Evolutionary conservation across 2,888 invertebrate genomes (phyloP).

Genomic region (Cryptocheilus praepositus): DNA sequence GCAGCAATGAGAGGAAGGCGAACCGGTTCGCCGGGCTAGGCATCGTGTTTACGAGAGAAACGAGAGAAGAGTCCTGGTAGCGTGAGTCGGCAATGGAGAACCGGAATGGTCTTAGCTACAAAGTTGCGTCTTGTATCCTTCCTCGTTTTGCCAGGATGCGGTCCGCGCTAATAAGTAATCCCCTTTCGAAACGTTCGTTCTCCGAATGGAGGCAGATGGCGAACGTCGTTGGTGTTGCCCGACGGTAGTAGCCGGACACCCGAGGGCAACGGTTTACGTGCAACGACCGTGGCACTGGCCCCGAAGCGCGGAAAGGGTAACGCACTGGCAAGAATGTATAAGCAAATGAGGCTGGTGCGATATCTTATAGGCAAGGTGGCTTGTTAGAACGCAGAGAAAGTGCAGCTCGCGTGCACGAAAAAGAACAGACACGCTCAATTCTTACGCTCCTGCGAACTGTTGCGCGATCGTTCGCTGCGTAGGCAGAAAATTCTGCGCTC

Average conservation of each 20-base stretch:
- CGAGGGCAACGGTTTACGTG: constrained; percentile 5
- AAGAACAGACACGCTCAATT: neutral
- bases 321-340: constrained; percentile 13
- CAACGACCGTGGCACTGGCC: neutral
- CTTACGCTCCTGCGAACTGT: neutral
- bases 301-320: constrained; percentile 3
- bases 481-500: too few species aligned
- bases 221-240: constrained; percentile 13
- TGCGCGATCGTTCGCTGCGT: too few species aligned
- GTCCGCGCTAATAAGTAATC: constrained; percentile 45
- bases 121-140: constrained; percentile 39
- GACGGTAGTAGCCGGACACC: neutral
- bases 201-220: constrained; percentile 31
- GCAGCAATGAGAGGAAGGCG: constrained; percentile 40
- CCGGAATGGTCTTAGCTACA: constrained; percentile 43
- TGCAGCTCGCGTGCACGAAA: neutral
- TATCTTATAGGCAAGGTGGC: constrained; percentile 5
- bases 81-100: constrained; percentile 11
- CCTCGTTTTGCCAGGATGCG: constrained; percentile 32
- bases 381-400: neutral
- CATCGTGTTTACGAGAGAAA: constrained; percentile 22
- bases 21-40: constrained; percentile 49
- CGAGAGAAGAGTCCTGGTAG: neutral
- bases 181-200: constrained; percentile 34
- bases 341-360: constrained; percentile 11